Base-by-base conservation (phyloP, 1,140 invertebrate genomes). In the Zaprionus camerounensis region DNA sequence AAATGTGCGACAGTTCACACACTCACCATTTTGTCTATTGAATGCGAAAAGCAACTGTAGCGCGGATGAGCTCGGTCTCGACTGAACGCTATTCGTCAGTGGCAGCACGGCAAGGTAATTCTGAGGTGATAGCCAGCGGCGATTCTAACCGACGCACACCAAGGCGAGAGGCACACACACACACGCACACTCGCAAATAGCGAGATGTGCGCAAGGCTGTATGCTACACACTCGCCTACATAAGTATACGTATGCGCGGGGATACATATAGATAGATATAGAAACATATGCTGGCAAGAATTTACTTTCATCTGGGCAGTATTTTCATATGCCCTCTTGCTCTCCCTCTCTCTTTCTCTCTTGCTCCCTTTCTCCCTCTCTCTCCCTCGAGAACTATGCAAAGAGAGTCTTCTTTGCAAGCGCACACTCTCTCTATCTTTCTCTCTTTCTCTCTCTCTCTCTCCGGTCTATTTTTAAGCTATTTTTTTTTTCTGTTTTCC, bases 11-110 rank as follows among this genome's bases (percentile, higher is more conserved):
- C 63, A 51, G 58, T 11, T 34, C 31, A 34, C 41, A 46, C 75
- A 92, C 91, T 92, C 91, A 92, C 91, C 91, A 92, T 92, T 92
- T 92, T 92, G 91, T 92, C 84, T 92, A 83, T 92, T 88, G 58
- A 80, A 91, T 92, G 86, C 81, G 80, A 81, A 92, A 92, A 82
- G 82, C 90, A 92, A 92, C 91, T 92, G 91, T 92, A 91, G 86
- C 91, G 91, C 92, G 91, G 84, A 92, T 92, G 88, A 92, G 90
- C 91, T 92, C 91, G 91, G 91, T 92, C 91, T 92, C 91, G 91
- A 92, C 92, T 92, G 91, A 92, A 92, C 91, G 85, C 73, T 92
- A 84, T 87, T 82, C 91, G 82, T 92, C 82, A 78, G 80, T 80
- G 81, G 83, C 91, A 77, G 77, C 49, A 87, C 83, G 91, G 88